These are phyloP conservation scores for Dryobates pubescens DNA, from an alignment of 2,797 vertebrate genomes.

Conservation along the genomic window DNA sequence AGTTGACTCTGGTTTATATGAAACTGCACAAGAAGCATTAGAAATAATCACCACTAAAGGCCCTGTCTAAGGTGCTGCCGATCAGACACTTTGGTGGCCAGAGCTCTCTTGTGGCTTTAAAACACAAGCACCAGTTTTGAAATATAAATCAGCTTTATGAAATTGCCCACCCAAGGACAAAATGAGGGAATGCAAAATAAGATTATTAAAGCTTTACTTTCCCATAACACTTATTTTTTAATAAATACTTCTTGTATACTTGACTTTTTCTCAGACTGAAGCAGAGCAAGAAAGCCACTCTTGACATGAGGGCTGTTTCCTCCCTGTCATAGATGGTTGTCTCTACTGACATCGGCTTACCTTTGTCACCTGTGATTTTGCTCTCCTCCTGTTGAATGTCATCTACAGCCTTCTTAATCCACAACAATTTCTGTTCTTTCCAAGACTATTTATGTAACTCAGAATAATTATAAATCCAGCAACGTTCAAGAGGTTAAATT, in stretches of 20 bases:
- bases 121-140: neutral
- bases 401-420: neutral
- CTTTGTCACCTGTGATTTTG: neutral
- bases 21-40: neutral
- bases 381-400: neutral
- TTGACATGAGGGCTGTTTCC: neutral
- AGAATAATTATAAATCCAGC: slow-evolving; percentile 29
- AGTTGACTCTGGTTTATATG: neutral
- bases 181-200: neutral
- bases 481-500: neutral
- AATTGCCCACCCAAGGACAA: neutral
- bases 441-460: neutral
- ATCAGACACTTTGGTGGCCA: neutral
- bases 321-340: neutral
- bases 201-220: neutral
- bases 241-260: neutral
- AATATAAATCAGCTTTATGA: neutral
- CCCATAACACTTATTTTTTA: neutral
- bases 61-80: neutral
- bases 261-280: neutral
- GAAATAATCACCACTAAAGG: fast-evolving
- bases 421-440: neutral
- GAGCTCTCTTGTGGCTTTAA: neutral
- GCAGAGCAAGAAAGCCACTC: neutral
- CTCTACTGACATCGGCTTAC: neutral